These are phyloP conservation scores for Spizaetus ornatus DNA, from an alignment of 2,113 vertebrate species.

Conservation along the genomic window DNA sequence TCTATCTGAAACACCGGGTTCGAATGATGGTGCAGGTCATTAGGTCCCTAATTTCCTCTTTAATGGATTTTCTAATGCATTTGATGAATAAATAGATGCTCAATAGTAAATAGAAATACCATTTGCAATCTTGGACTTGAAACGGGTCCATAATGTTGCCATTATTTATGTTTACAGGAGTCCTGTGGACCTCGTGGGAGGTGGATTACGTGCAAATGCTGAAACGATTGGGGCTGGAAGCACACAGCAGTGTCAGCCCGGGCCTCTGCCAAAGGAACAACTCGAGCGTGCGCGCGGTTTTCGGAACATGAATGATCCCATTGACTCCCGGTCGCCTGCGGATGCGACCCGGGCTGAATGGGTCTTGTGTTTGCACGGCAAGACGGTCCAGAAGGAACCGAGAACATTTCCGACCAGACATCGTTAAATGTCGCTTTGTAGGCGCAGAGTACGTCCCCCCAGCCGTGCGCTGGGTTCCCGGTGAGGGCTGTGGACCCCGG, in stretches of 20 bases:
- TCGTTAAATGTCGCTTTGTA: not conserved
- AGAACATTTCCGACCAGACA: not conserved
- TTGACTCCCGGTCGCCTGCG: not conserved
- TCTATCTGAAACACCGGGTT: not conserved
- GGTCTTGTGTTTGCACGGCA: not conserved
- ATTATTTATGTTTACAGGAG: not conserved
- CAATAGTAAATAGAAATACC: not conserved
- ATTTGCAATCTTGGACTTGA: not conserved
- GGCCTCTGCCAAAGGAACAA: not conserved
- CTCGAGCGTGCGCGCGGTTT: accelerated
- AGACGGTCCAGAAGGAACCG: not conserved
- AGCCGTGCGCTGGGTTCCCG: not conserved
- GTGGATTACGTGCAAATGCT: not conserved
- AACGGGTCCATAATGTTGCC: not conserved
- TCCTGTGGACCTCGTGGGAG: not conserved
- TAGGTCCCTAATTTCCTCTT: conserved; percentile 36
- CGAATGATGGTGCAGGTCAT: not conserved
- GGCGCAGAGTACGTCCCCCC: not conserved
- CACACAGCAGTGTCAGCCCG: accelerated
- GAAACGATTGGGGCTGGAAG: not conserved
- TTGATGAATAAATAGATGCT: conserved; percentile 30
- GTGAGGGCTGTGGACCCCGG: not conserved
- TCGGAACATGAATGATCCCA: not conserved
- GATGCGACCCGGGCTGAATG: not conserved
- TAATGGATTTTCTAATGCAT: conserved; percentile 53